Percentiles rank a stretch among this genome's conserved stretches.
phyloP scores from a whole-genome alignment of 2,888 invertebrate species.

The Agrenia bidenticulata region DNA sequence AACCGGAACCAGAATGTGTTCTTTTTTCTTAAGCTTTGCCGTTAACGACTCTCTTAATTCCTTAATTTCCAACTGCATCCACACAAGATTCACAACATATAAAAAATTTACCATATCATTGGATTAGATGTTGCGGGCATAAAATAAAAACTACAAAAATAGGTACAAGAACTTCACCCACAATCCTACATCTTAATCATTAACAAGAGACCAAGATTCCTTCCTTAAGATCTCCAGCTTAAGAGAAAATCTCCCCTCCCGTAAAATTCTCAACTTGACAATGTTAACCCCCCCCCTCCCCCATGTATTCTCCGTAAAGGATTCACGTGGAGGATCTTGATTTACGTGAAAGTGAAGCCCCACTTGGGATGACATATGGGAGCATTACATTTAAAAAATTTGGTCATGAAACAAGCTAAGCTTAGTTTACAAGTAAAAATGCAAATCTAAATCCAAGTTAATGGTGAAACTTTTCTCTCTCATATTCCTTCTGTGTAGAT shows the following conservation, averaged over 20 bases:
- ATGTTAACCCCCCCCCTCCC: too few species aligned
- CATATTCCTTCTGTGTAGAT: too few species aligned
- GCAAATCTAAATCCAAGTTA: slow-evolving; percentile 3
- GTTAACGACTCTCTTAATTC: not conserved
- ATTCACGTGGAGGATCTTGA: not conserved
- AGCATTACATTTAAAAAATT: not conserved
- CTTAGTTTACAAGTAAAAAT: slow-evolving; percentile 4
- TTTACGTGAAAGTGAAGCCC: slow-evolving; percentile 4
- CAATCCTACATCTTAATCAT: too few species aligned
- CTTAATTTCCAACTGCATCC: not conserved
- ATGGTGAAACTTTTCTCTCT: slow-evolving; percentile 1
- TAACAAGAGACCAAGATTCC: too few species aligned
- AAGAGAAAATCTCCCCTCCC: too few species aligned
- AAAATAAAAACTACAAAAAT: too few species aligned
- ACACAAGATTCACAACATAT: not conserved
- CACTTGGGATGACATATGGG: not conserved
- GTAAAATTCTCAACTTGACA: not conserved
- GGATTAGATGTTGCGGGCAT: too few species aligned
- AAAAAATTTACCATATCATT: too few species aligned
- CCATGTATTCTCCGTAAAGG: not conserved
- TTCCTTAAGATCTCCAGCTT: too few species aligned
- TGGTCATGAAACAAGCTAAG: not conserved
- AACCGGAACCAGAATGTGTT: slow-evolving; percentile 8
- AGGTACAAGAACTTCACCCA: too few species aligned
- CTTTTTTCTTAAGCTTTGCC: not conserved